Base-by-base conservation (phyloP, 2,113 vertebrate species). In the Rhinolophus ferrumequinum region DNA sequence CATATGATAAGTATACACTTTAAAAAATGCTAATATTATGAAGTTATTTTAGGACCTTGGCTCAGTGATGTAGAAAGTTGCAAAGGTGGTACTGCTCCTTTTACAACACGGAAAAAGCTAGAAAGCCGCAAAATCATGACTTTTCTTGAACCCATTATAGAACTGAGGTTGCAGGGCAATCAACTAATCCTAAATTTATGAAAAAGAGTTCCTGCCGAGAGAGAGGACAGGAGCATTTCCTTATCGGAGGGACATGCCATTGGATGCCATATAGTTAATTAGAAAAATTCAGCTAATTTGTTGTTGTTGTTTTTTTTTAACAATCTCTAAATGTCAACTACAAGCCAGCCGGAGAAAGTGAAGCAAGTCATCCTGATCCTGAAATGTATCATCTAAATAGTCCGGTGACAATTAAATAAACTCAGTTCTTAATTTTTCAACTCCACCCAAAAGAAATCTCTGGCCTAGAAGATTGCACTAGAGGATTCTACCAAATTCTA, bases 401-500 rank as follows among this genome's bases (percentile, higher is more conserved):
- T 83, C 5, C 18, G 50, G 18, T 64, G 62, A 21, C 5, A 14
- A 72, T 44, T 54, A 75, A 52, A 67, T 30, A 73, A 86, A 70
- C 47, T 54, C 14, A 80, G 24, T 56, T 77, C 47, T 19, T 83
- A 69, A 60, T 47, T 66, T 67, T 84, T 60, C 84, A 83, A 88
- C n/a, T 60, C 19, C 1, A 9, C 3, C 12, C 0, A 5, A 87
- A 90, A 82, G n/a, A 77, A 58, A 93, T 41, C 22, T 21, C 54
- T 56, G 18, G 12, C 6, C 5, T 11, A 72, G 26, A 72, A 66
- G 22, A 66, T 33, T 73, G 77, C 6, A 38, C 54, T 79, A n/a
- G 18, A 60, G 47, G 67, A 84, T 85, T 97, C 35, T 54, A 79
- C 35, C 38, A 52, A 73, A 84, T 85, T 95, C 35, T 54, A 79